Percentiles rank a stretch among this genome's conserved stretches.
phyloP scores from a whole-genome alignment of 1,140 invertebrate species.

The Gyrodactylus bullatarudis region DNA sequence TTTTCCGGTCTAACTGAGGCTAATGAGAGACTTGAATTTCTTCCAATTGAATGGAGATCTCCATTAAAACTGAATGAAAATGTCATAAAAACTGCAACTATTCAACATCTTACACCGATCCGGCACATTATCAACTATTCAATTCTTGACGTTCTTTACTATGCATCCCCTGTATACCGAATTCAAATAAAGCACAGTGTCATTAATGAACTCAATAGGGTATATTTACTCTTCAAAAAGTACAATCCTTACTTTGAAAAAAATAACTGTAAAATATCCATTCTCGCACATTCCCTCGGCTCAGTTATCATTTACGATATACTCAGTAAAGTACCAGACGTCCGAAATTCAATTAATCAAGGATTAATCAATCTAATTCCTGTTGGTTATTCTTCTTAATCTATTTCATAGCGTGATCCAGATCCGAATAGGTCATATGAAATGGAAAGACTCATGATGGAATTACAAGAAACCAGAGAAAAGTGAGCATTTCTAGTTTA shows the following conservation, averaged over 20 bases:
- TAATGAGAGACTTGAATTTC: slow-evolving; percentile 30
- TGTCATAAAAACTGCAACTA: slow-evolving; percentile 32
- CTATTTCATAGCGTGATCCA: neutral
- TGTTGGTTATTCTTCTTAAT: neutral
- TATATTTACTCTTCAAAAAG: slow-evolving; percentile 34
- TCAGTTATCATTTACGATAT: slow-evolving; percentile 45
- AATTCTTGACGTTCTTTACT: slow-evolving; percentile 46
- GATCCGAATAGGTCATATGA: neutral
- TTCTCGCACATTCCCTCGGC: slow-evolving; percentile 41
- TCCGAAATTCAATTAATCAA: neutral
- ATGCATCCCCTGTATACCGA: slow-evolving; percentile 39
- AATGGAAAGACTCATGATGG: neutral
- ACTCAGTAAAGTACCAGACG: slow-evolving; percentile 23
- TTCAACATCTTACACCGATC: slow-evolving; percentile 28
- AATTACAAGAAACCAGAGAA: neutral
- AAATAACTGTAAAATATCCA: slow-evolving; percentile 34
- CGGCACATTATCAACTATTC: slow-evolving; percentile 33
- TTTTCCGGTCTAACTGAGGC: slow-evolving; percentile 23
- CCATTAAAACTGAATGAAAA: slow-evolving; percentile 29
- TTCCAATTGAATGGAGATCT: slow-evolving; percentile 37
- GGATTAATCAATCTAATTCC: neutral
- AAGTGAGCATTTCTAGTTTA: neutral
- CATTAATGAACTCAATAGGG: slow-evolving; percentile 30
- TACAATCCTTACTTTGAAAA: slow-evolving; percentile 31
- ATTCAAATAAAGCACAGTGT: slow-evolving; percentile 35